phyloP scores from a whole-genome alignment of 2,797 vertebrate species.

The Vipera ursinii region DNA sequence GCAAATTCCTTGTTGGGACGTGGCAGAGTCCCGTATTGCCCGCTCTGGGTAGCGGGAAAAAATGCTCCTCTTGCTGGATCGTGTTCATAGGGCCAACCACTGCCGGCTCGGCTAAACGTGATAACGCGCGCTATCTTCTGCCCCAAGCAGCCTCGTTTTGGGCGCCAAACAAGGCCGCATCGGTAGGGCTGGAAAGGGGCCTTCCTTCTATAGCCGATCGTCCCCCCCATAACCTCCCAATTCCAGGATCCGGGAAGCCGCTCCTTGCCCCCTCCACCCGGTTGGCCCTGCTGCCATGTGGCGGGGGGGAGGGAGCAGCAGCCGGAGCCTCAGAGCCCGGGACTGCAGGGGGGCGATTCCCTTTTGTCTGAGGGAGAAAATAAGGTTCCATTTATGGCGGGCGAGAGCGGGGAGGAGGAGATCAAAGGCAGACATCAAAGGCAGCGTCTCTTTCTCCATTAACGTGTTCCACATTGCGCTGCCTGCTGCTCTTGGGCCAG shows the following conservation, averaged over 20 bases:
- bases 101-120: background rate
- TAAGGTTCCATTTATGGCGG: slow-evolving; percentile 33
- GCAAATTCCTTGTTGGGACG: background rate
- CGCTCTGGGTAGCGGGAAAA: background rate
- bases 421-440: slow-evolving; percentile 38
- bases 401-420: slow-evolving; percentile 1
- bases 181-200: too few species aligned
- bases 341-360: slow-evolving; percentile 9
- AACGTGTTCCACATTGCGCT: slow-evolving; percentile 29
- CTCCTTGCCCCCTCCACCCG: background rate
- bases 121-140: background rate
- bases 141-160: background rate
- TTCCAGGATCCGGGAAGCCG: background rate
- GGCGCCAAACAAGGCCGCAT: background rate
- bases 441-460: slow-evolving; percentile 13
- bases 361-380: slow-evolving; percentile 26
- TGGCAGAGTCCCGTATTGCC: background rate
- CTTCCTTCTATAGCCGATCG: background rate
- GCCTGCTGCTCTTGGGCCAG: background rate
- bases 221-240: background rate
- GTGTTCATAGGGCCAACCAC: too few species aligned
- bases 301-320: background rate
- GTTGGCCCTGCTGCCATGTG: slow-evolving; percentile 12
- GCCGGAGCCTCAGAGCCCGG: background rate
- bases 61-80: background rate